A percentile compares a stretch with the other conserved stretches of the same genome.
Evolutionary conservation across 2,113 vertebrate genomes (phyloP).

Genomic region (Thalassarche chlororhynchos): DNA sequence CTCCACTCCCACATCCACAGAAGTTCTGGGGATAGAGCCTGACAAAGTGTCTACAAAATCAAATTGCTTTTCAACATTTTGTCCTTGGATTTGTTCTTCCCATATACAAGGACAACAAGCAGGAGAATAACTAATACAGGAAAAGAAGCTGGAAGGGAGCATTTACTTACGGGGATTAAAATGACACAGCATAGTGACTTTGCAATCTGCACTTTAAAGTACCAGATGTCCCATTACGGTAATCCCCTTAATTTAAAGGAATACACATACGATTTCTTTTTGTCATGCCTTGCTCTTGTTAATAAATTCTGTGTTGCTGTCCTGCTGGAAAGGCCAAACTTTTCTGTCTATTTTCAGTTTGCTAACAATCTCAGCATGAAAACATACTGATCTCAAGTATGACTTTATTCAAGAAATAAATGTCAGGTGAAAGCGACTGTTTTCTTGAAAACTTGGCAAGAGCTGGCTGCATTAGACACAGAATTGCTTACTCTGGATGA

Average conservation of each 20-base stretch:
- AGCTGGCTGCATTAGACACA: background rate
- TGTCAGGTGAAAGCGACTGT: background rate
- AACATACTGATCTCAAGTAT: background rate
- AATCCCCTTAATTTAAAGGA: slow-evolving; percentile 52
- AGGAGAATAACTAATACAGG: background rate
- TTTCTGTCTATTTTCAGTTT: background rate
- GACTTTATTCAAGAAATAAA: slow-evolving; percentile 1
- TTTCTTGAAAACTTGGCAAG: slow-evolving; percentile 1
- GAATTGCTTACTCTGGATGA: background rate
- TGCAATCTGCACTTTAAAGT: slow-evolving; percentile 21
- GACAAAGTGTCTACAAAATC: slow-evolving; percentile 44
- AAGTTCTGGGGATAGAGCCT: slow-evolving; percentile 19
- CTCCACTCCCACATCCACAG: background rate
- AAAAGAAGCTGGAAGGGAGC: slow-evolving; percentile 1
- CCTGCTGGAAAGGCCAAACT: background rate
- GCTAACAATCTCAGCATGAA: background rate
- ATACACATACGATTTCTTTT: background rate
- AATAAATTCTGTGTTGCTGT: slow-evolving; percentile 1
- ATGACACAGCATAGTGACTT: background rate
- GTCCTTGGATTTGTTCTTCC: slow-evolving; percentile 51
- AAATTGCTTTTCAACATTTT: slow-evolving; percentile 39
- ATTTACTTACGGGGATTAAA: slow-evolving; percentile 58
- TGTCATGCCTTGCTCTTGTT: background rate
- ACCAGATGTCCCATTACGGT: slow-evolving; percentile 37
- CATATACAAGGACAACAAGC: slow-evolving; percentile 2